Evolutionary conservation across 2,888 invertebrate genomes (phyloP), one percentile per base, ranked within the genome.

Genomic region (Leistus spinibarbis): DNA sequence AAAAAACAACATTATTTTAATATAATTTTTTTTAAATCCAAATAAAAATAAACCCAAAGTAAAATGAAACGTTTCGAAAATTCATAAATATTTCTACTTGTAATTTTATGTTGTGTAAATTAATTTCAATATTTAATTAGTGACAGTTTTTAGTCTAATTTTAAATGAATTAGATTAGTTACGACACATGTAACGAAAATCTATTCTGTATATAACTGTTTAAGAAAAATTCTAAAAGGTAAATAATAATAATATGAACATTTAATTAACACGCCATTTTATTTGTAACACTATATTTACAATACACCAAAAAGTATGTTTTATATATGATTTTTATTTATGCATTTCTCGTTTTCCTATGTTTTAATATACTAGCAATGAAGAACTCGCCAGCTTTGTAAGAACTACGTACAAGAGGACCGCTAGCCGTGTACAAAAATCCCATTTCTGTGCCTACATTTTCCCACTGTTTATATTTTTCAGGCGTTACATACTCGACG

Each of bases 301-400:
- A 72, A 72, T 72, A 72, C 72, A 72, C 73, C 73, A 73, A 73
- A 40, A 40, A 73, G 73, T 73, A 73, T 67, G 67, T 73, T 73
- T 73, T 67, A 73, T 67, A 7, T 1, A 66, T 19, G 22, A 23
- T 64, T 13, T 64, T 65, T 2, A 65, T 57, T n/a, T 63, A 76
- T 20, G 82, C 81, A 53, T 82, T 85, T 62, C 86, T 86, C 0
- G 84, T 86, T 80, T 86, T 88, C 66, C 90, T 86, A 78, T 89
- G 90, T 76, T 91, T 92, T 69, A 96, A 84, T 79, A 96, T 90
- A 82, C 94, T 95, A 1, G 92, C 88, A 19, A 97, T 92, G 82
- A 96, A 96, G 85, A 94, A 95, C 88, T 98, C 97, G 2, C 99
- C 99, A n/a, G 99, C 99, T 84, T 97, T 94, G 82, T 99, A 99